Percentiles rank a stretch among this genome's conserved stretches.
Conservation (phyloP, 30 jellyfish, hydroid and myxozoan genomes). For the Euphysa ruthae region DNA sequence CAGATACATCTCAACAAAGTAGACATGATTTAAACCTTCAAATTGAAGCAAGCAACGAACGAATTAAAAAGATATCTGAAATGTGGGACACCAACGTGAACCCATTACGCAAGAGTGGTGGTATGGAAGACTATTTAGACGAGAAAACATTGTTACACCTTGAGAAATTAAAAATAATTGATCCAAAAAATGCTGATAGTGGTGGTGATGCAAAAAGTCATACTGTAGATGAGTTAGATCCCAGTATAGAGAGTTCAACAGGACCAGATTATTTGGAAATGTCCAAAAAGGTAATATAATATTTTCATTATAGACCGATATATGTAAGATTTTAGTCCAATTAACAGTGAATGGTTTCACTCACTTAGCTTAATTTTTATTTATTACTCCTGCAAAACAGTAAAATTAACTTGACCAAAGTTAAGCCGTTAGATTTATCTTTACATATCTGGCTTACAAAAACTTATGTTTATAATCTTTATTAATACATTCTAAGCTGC, state of each 20-base stretch:
- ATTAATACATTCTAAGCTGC: too few species aligned
- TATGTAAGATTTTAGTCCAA: too few species aligned
- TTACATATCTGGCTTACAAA: too few species aligned
- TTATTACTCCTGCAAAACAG: too few species aligned
- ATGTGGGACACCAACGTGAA: slow-evolving; percentile 13
- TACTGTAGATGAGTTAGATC: slow-evolving; percentile 1
- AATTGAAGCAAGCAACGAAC: slow-evolving; percentile 12
- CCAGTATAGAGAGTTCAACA: slow-evolving; percentile 2
- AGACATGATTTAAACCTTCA: background rate
- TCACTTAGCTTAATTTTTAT: too few species aligned
- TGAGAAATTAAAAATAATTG: slow-evolving; percentile 59
- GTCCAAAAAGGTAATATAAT: slow-evolving; percentile 73
- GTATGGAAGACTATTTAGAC: slow-evolving; percentile 31
- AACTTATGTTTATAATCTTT: too few species aligned
- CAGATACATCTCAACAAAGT: too few species aligned
- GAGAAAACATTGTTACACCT: slow-evolving; percentile 48
- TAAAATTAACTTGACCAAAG: too few species aligned
- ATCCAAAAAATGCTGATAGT: slow-evolving; percentile 5
- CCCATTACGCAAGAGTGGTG: slow-evolving; percentile 42
- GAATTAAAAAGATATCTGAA: slow-evolving; percentile 21
- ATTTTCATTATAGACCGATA: too few species aligned
- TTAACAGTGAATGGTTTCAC: too few species aligned
- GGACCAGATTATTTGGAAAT: slow-evolving; percentile 89
- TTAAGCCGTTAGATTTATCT: too few species aligned
- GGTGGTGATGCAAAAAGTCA: background rate